Evolutionary conservation across 2,888 invertebrate genomes (phyloP).

Genomic region (Nipponacmea schrenckii): DNA sequence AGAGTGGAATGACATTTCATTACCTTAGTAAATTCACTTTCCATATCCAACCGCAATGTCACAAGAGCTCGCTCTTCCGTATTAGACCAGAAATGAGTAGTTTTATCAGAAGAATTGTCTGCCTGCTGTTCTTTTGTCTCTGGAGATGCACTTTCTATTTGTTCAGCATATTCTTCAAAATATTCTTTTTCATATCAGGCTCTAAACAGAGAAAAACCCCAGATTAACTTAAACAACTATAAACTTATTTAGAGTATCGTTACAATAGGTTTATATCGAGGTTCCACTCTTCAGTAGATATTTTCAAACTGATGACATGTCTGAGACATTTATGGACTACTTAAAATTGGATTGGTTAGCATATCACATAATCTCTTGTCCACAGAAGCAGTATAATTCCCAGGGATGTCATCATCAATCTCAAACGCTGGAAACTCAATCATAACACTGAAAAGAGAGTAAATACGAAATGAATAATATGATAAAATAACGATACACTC

Average conservation of each 20-base stretch:
- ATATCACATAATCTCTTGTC: background rate
- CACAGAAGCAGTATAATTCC: no score
- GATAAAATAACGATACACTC: no score
- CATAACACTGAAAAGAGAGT: background rate
- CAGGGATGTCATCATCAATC: background rate
- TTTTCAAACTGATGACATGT: no score
- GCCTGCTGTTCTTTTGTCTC: no score
- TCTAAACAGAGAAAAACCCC: background rate
- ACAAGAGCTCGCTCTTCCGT: background rate
- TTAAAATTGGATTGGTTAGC: background rate
- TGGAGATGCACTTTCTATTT: background rate
- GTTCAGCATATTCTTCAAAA: no score
- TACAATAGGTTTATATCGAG: no score
- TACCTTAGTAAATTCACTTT: background rate
- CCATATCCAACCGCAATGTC: background rate
- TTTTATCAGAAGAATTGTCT: no score
- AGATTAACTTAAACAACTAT: no score
- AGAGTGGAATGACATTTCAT: background rate
- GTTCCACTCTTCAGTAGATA: no score
- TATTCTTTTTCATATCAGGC: background rate
- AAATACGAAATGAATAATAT: no score
- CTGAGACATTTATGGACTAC: no score
- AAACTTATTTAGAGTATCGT: no score
- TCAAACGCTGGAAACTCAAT: background rate
- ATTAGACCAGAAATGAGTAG: background rate